Base-by-base conservation (phyloP, 2,797 vertebrate genomes). In the Setipinna tenuifilis region DNA sequence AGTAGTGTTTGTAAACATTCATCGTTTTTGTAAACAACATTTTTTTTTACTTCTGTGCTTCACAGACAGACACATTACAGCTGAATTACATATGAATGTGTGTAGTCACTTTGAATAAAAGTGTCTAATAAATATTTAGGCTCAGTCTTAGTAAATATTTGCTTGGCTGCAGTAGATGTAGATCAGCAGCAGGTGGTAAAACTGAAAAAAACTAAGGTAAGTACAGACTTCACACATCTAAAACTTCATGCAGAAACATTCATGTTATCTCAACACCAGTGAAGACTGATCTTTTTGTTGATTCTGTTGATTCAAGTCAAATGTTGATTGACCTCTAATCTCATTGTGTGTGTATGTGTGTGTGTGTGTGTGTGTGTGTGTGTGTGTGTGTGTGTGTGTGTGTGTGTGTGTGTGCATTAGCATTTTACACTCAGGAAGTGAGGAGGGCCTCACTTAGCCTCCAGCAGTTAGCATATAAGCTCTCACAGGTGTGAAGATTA, bases 401-500 rank as follows among this genome's bases (percentile, higher is more conserved):
- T 68, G 62, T 28, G 62, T 68, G 62, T 68, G 58, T 59, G 62
- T 68, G 62, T 28, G 23, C 83, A 41, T 87, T 89, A 83, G 61
- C 81, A 87, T 88, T 88, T 89, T 82, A 85, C 84, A 86, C 68
- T 75, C 88, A 87, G 87, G 87, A 88, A 80, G 83, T 86, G 81
- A 82, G n/a, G 41, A 65, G 28, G 84, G 83, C 81, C 50, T 54
- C 50, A 3, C 9, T 3, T 54, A 85, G 59, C 86, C 86, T 75
- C 84, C 59, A 57, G 46, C 81, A 85, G 68, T 83, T 80, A 80
- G 84, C 83, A 83, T 54, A 54, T 82, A 82, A 83, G 81, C 41
- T 85, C 81, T 82, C 85, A 85, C 85, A 85, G 80, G 82, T 89
- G 87, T 90, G 35, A 17, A 86, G 82, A 87, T 82, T 78, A 83